phyloP scores from a whole-genome alignment of 1,140 invertebrate species.

The Batillaria attramentaria region DNA sequence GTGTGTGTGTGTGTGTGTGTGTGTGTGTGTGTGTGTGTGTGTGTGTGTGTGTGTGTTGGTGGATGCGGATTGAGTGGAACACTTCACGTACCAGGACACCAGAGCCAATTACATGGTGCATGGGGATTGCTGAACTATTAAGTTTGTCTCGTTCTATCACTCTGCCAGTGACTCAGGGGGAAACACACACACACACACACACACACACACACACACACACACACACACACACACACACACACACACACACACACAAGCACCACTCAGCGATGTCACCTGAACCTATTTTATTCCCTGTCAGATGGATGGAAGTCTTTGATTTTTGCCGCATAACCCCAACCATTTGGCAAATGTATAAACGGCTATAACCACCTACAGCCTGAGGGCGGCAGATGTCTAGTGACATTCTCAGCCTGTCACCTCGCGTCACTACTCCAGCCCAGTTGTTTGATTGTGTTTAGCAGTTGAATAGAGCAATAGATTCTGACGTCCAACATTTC shows the following conservation, averaged over 20 bases:
- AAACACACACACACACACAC: constrained; percentile 8
- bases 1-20: constrained; percentile 10
- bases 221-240: background rate
- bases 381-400: no score
- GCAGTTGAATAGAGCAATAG: no score
- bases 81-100: no score
- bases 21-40: background rate
- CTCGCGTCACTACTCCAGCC: no score
- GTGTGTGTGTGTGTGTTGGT: background rate
- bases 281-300: background rate
- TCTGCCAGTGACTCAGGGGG: background rate
- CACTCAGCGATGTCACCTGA: background rate
- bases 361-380: no score
- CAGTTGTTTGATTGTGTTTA: no score
- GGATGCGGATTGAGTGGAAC: no score
- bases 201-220: constrained; percentile 3
- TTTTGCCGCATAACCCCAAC: background rate
- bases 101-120: background rate
- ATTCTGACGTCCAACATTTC: no score
- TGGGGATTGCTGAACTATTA: no score
- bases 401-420: no score
- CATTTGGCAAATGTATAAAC: no score
- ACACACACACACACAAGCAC: background rate
- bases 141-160: background rate
- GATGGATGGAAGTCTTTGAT: background rate